Base-by-base conservation (phyloP, 1,140 invertebrate species). In the Varroa destructor region DNA sequence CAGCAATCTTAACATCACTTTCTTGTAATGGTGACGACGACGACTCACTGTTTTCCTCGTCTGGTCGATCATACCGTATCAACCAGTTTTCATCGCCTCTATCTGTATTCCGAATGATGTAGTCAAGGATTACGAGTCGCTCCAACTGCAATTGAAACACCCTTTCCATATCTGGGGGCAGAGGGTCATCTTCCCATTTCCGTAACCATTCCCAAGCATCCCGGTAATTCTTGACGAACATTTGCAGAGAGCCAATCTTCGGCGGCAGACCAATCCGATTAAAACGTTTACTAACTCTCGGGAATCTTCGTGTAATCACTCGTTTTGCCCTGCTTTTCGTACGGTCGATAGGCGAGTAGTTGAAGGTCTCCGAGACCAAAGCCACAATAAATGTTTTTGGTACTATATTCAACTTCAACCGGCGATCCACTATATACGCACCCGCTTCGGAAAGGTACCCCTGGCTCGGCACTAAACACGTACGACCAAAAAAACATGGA, bases 1-100 rank as follows among this genome's bases (percentile, higher is more conserved):
- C 96, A 42, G 95, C 93, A 76, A 99, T 89, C 75, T 86, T 87
- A 2, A 98, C 89, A 76, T 89, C 87, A 12, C 87, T 84, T 73
- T 85, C 77, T 74, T 86, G 83, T 1, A 25, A 25, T 74, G 86
- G 83, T 1, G 87, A 84, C 72, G 83, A 73, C 75, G 82, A 83
- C 88, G 85, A 89, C 88, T 81, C 46, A 8, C 46, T 72, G 36
- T 51, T 61, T 4, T 73, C 76, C 14, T 82, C 75, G 72, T 84
- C 81, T 43, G 88, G 86, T 76, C 85, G 85, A 71, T 90, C 87
- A 79, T 96, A 97, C 78, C 89, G 90, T 73, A 98, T 96, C 51
- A 99, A 82, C 97, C 97, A 99, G 82, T 99, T 99, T 82, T 99
- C 96, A 81, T 98, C 98, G 61, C 95, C 95, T 77, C 97, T 85